Percentiles rank a stretch among this genome's conserved stretches.
These are phyloP conservation scores for Triplophysa yarkandensis DNA, from an alignment of 2,797 vertebrate species.

Conservation along the genomic window DNA sequence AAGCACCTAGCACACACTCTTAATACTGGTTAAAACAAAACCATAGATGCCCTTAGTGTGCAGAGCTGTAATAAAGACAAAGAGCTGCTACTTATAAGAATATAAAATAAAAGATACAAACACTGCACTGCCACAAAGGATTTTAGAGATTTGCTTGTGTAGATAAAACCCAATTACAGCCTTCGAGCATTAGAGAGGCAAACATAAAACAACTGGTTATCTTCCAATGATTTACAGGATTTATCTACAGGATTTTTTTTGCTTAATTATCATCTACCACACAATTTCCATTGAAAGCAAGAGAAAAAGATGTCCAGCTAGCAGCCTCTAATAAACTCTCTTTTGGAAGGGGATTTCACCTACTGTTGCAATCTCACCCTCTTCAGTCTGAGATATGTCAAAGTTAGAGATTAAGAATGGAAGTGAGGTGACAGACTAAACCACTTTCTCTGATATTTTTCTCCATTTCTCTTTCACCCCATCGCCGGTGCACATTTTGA, in stretches of 20 bases:
- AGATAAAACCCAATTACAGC: slow-evolving; percentile 24
- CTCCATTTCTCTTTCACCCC: slow-evolving; percentile 7
- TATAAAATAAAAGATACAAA: slow-evolving; percentile 6
- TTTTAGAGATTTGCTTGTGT: slow-evolving; percentile 25
- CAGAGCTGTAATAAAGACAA: slow-evolving; percentile 14
- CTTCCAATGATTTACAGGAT: slow-evolving; percentile 29
- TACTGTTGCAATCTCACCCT: slow-evolving; percentile 18
- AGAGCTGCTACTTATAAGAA: neutral
- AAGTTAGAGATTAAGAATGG: neutral
- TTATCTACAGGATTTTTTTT: slow-evolving; percentile 28
- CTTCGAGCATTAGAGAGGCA: neutral
- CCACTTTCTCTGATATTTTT: neutral
- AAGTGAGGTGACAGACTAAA: neutral
- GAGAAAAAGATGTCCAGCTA: neutral
- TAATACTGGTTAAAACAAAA: neutral
- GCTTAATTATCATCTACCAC: slow-evolving; percentile 30
- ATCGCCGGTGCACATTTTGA: neutral
- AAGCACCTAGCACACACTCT: neutral
- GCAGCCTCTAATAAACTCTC: slow-evolving; percentile 1
- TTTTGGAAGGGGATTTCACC: slow-evolving; percentile 18
- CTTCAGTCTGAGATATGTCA: slow-evolving; percentile 7
- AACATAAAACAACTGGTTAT: slow-evolving; percentile 20
- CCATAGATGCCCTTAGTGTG: slow-evolving; percentile 29
- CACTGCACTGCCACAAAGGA: slow-evolving; percentile 5
- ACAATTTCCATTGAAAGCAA: slow-evolving; percentile 28